A percentile compares a stretch with the other conserved stretches of the same genome.
These are phyloP conservation scores for Alligator mississippiensis DNA, from an alignment of 2,113 vertebrate genomes.

Conservation along the genomic window DNA sequence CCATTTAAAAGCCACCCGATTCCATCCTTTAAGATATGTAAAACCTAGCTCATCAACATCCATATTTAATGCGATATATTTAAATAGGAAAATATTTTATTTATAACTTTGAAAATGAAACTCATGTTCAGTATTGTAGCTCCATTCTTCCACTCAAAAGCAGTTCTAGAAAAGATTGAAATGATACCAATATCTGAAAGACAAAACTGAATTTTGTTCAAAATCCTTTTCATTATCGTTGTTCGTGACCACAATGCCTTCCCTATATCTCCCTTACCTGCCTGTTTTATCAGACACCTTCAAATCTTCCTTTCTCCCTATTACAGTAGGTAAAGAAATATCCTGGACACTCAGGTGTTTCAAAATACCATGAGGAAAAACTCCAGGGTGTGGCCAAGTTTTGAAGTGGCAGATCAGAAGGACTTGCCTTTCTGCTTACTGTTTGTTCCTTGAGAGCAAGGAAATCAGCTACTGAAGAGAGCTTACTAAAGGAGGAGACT, in stretches of 20 bases:
- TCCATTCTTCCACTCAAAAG: neutral
- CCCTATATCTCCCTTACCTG: neutral
- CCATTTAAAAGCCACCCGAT: constrained; percentile 8
- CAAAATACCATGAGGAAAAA: neutral
- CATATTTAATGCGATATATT: constrained; percentile 1
- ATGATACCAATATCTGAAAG: neutral
- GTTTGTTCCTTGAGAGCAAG: neutral
- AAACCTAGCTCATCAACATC: constrained; percentile 5
- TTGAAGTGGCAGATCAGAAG: neutral
- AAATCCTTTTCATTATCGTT: neutral
- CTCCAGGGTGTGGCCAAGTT: neutral
- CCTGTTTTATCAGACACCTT: neutral
- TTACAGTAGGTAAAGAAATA: neutral
- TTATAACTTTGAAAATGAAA: constrained; percentile 26
- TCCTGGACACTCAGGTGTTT: neutral
- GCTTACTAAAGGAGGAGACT: neutral
- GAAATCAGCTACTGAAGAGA: neutral
- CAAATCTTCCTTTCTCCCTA: neutral
- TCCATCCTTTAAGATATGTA: constrained; percentile 31
- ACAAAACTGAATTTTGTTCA: neutral
- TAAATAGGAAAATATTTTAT: constrained; percentile 38
- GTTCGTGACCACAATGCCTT: neutral
- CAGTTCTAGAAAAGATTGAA: neutral
- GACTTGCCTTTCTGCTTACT: too few species aligned
- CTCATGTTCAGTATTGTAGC: neutral